phyloP scores from a whole-genome alignment of 2,113 vertebrate genomes.

The Acrocephalus arundinaceus region DNA sequence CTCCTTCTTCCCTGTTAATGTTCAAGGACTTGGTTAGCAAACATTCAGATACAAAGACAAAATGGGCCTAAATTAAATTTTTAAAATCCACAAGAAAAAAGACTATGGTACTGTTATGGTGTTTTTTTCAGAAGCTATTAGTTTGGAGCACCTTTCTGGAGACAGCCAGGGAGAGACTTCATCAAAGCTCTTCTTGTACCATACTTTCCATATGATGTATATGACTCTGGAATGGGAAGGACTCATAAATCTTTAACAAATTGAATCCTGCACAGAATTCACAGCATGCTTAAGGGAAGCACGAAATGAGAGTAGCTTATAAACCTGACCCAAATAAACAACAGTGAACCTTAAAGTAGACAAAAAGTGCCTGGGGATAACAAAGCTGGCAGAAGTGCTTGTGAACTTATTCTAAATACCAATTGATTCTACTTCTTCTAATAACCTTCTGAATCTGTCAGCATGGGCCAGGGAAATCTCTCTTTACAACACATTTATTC shows the following conservation, averaged over 20 bases:
- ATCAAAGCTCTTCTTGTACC: neutral
- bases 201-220: constrained; percentile 41
- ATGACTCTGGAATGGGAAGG: neutral
- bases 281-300: neutral
- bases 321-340: constrained; percentile 27
- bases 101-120: neutral
- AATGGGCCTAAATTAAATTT: neutral
- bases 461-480: neutral
- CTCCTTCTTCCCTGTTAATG: neutral
- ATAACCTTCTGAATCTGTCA: neutral
- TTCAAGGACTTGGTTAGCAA: neutral
- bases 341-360: neutral
- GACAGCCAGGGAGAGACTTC: neutral
- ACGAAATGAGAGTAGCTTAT: neutral
- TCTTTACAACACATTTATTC: neutral
- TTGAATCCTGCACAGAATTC: constrained; percentile 19
- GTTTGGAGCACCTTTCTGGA: neutral
- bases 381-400: neutral
- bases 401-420: neutral
- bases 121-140: neutral
- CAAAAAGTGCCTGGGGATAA: neutral
- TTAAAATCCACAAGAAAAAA: neutral
- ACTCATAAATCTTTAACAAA: constrained; percentile 46
- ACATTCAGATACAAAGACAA: neutral
- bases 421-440: neutral